Evolutionary conservation across 2,888 invertebrate species (phyloP).

Genomic region (Bombylius discolor): DNA sequence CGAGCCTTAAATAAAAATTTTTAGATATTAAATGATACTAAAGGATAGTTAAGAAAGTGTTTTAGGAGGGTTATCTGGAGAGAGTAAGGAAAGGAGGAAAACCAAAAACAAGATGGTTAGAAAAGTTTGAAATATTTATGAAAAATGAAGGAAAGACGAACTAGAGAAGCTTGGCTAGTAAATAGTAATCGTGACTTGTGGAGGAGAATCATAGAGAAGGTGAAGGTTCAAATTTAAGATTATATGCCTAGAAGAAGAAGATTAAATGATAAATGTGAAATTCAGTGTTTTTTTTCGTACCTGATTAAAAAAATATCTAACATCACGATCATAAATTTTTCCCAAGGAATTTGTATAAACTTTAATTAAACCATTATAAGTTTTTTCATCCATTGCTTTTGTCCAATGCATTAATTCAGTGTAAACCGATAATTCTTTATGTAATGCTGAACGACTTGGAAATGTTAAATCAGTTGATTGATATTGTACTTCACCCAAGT

Average conservation of each 20-base stretch:
- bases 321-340: slow-evolving; percentile 79
- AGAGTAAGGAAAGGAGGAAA: too few relatives aligned
- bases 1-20: slow-evolving; percentile 24
- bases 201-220: too few relatives aligned
- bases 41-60: background rate
- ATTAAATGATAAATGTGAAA: too few relatives aligned
- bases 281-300: slow-evolving; percentile 25
- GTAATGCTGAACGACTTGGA: slow-evolving; percentile 65
- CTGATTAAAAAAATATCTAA: slow-evolving; percentile 63
- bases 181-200: background rate
- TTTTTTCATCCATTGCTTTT: slow-evolving; percentile 70
- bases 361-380: slow-evolving; percentile 67
- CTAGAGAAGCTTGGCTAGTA: background rate
- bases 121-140: background rate
- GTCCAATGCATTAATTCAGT: slow-evolving; percentile 87
- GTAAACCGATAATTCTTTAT: slow-evolving; percentile 75
- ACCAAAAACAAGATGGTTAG: too few relatives aligned
- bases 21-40: background rate
- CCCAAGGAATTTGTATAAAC: slow-evolving; percentile 73
- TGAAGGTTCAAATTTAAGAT: too few relatives aligned
- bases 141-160: background rate
- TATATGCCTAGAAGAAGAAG: too few relatives aligned
- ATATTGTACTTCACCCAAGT: slow-evolving; percentile 46
- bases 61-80: too few relatives aligned
- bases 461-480: slow-evolving; percentile 46